phyloP scores from a whole-genome alignment of 2,797 vertebrate genomes.

The Phrynocephalus guinanensis region DNA sequence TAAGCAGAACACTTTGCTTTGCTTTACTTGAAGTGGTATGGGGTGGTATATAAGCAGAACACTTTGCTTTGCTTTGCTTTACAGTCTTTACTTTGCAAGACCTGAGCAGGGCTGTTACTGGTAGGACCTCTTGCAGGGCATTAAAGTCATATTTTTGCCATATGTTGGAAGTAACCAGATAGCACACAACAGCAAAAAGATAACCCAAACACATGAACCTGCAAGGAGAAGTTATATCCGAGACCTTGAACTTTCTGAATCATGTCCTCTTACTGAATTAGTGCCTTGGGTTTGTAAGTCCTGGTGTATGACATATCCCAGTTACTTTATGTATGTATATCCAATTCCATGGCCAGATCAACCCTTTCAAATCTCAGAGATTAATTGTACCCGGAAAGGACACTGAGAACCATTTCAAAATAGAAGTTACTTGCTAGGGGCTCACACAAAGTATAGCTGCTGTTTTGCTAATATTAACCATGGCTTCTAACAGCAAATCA shows the following conservation, averaged over 20 bases:
- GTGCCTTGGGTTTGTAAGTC: neutral
- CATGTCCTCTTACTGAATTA: neutral
- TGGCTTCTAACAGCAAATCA: neutral
- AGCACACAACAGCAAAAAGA: neutral
- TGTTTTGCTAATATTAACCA: conserved; percentile 11
- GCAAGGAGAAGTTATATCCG: neutral
- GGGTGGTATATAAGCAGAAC: too few species aligned
- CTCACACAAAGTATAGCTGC: neutral
- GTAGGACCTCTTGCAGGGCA: too few species aligned
- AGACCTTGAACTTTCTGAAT: conserved; percentile 18
- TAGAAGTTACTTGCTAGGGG: conserved; percentile 4
- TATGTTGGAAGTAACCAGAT: neutral
- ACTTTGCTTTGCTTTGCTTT: too few species aligned
- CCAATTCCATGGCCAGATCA: conserved; percentile 1
- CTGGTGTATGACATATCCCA: neutral
- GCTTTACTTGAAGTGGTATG: too few species aligned
- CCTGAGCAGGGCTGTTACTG: too few species aligned
- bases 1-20: too few species aligned
- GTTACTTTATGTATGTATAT: conserved; percentile 4
- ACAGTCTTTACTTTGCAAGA: too few species aligned
- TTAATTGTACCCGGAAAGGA: conserved; percentile 13
- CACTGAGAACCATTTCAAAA: conserved; percentile 26
- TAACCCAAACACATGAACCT: too few species aligned
- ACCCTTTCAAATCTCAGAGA: neutral
- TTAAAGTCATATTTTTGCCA: too few species aligned